These are phyloP conservation scores for Tetheella fluctuosa DNA, from an alignment of 2,888 invertebrate species.

Conservation along the genomic window DNA sequence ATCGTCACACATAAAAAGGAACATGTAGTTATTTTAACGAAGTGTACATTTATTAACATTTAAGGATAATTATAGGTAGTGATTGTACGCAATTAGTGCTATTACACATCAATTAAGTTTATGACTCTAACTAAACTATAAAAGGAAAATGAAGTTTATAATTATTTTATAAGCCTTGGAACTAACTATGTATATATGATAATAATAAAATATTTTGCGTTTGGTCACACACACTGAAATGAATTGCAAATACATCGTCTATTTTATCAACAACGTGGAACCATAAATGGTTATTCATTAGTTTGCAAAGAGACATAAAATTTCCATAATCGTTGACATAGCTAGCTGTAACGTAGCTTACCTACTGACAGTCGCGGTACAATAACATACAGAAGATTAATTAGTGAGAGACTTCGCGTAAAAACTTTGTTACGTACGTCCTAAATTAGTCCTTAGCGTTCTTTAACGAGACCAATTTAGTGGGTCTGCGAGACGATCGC, in stretches of 20 bases:
- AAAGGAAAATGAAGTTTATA: slow-evolving; percentile 33
- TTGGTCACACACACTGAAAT: slow-evolving; percentile 36
- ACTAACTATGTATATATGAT: slow-evolving; percentile 19
- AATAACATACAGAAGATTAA: slow-evolving; percentile 47
- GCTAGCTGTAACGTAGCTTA: slow-evolving; percentile 40
- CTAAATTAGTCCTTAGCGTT: slow-evolving; percentile 76
- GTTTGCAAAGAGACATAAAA: slow-evolving; percentile 47
- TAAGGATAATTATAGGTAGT: slow-evolving; percentile 29
- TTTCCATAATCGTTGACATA: slow-evolving; percentile 51
- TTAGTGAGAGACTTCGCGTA: slow-evolving; percentile 52
- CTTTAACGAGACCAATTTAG: slow-evolving; percentile 77
- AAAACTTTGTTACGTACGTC: slow-evolving; percentile 69
- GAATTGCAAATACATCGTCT: slow-evolving; percentile 39
- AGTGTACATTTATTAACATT: slow-evolving; percentile 28
- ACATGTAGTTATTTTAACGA: slow-evolving; percentile 36
- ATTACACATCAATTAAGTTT: slow-evolving; percentile 37
- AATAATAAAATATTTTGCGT: slow-evolving; percentile 32
- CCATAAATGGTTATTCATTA: slow-evolving; percentile 53
- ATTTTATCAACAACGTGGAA: slow-evolving; percentile 41
- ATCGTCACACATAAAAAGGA: slow-evolving; percentile 27
- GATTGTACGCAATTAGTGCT: slow-evolving; percentile 26
- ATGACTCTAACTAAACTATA: slow-evolving; percentile 30
- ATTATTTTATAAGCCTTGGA: slow-evolving; percentile 30
- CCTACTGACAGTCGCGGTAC: slow-evolving; percentile 34
- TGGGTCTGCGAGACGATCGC: slow-evolving; percentile 63